These are phyloP conservation scores for Thecophora atra DNA, from an alignment of 2,888 invertebrate genomes.

Conservation along the genomic window DNA sequence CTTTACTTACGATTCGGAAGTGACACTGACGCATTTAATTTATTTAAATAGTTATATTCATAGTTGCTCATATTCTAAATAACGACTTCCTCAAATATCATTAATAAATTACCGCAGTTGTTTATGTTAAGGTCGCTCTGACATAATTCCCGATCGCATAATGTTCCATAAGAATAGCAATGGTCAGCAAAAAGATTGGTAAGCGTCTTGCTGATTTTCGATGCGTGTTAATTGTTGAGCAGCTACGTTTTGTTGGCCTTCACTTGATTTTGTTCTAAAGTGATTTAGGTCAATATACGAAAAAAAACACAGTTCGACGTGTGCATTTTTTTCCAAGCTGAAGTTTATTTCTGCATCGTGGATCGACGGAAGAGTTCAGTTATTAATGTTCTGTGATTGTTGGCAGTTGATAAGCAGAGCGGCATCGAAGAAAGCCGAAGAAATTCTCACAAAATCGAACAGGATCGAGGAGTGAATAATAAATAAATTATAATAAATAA, in stretches of 20 bases:
- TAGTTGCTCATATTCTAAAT: no score
- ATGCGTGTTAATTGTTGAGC: constrained; percentile 20
- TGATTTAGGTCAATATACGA: constrained; percentile 36
- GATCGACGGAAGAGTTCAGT: constrained; percentile 49
- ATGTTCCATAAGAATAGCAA: no score
- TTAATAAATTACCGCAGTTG: no score
- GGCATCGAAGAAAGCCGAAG: not conserved
- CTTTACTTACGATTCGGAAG: no score
- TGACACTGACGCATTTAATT: no score
- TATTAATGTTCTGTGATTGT: constrained; percentile 21
- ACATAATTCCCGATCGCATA: no score
- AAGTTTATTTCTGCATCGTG: constrained; percentile 56
- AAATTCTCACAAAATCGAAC: not conserved
- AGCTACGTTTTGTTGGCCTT: constrained; percentile 15
- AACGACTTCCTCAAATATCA: no score
- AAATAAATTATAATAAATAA: not conserved
- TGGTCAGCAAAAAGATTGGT: constrained; percentile 18
- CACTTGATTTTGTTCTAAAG: constrained; percentile 9
- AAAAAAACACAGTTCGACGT: constrained; percentile 41
- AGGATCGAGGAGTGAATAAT: not conserved
- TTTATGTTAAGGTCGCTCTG: no score
- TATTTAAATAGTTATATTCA: no score
- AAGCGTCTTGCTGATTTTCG: constrained; percentile 9
- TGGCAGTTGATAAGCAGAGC: not conserved
- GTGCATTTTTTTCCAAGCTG: constrained; percentile 42